A percentile compares a stretch with the other conserved stretches of the same genome.
Evolutionary conservation across 92 coral and sea anemone genomes (phyloP).

Genomic region (Zoanthus gigantus): DNA sequence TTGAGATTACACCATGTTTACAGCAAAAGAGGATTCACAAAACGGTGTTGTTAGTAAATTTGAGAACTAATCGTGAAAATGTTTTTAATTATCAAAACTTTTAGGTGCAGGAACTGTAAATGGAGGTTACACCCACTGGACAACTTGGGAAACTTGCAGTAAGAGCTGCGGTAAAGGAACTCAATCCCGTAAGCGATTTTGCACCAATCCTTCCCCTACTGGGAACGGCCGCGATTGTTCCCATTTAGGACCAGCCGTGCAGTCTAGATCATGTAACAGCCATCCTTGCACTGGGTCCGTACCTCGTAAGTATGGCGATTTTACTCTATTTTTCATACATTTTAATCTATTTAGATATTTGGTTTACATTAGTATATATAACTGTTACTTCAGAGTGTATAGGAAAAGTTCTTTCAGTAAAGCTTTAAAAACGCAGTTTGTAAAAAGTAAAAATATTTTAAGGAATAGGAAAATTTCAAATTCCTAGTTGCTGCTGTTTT

Average conservation of each 20-base stretch:
- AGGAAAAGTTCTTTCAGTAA: too few relatives aligned
- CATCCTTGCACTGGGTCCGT: constrained; percentile 33
- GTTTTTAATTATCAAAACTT: not conserved
- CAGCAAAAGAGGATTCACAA: too few relatives aligned
- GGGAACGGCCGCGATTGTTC: constrained; percentile 33
- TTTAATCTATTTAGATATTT: too few relatives aligned
- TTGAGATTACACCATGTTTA: too few relatives aligned
- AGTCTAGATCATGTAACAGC: constrained; percentile 19
- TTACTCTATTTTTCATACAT: too few relatives aligned
- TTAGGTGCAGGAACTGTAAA: constrained; percentile 24
- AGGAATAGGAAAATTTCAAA: too few relatives aligned
- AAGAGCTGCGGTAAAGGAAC: constrained; percentile 26
- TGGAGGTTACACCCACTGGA: constrained; percentile 31
- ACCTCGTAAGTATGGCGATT: not conserved
- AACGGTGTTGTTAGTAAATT: not conserved
- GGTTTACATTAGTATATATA: too few relatives aligned
- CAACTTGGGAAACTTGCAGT: constrained; percentile 27
- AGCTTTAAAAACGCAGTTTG: too few relatives aligned
- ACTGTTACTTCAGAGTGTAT: too few relatives aligned
- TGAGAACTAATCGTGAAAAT: not conserved
- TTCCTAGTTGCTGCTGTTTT: too few relatives aligned
- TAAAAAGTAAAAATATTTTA: too few relatives aligned
- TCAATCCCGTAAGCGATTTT: constrained; percentile 19
- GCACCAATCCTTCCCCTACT: constrained; percentile 32
- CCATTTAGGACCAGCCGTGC: constrained; percentile 34